A percentile compares a stretch with the other conserved stretches of the same genome.
Evolutionary conservation across 2,113 vertebrate genomes (phyloP).

Genomic region (Ictalurus punctatus): DNA sequence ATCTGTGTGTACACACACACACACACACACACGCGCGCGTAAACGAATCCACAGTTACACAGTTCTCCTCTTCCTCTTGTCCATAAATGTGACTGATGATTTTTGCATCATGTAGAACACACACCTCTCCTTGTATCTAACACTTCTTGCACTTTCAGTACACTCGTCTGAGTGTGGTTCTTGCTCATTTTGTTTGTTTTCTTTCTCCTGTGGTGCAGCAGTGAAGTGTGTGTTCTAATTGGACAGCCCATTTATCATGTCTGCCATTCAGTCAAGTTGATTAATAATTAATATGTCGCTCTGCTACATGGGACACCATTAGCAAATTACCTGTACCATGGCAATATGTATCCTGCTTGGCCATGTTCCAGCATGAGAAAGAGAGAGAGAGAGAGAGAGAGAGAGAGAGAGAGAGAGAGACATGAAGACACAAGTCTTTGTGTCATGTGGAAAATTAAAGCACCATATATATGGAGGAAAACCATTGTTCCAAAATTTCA

Average conservation of each 20-base stretch:
- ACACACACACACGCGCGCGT: constrained; percentile 30
- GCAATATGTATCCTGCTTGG: constrained; percentile 41
- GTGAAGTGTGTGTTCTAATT: constrained; percentile 15
- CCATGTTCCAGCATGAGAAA: constrained; percentile 2
- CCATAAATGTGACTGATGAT: constrained; percentile 26
- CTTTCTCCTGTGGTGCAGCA: background rate
- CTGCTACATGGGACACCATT: constrained; percentile 42
- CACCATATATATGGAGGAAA: background rate
- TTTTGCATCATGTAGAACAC: background rate
- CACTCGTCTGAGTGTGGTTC: background rate
- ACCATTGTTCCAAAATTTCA: background rate
- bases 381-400: constrained; percentile 6
- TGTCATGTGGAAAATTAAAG: background rate
- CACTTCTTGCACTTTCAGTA: constrained; percentile 6
- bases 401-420: too few species aligned
- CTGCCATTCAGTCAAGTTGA: constrained; percentile 41
- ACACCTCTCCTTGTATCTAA: constrained; percentile 8
- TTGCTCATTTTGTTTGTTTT: constrained; percentile 20
- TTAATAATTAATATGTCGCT: constrained; percentile 52
- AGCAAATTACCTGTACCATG: constrained; percentile 49
- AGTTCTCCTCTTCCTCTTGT: background rate
- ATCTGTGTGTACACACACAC: constrained; percentile 53
- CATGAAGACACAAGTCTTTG: background rate
- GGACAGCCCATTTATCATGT: constrained; percentile 44
- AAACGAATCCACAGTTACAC: background rate